Percentiles rank a stretch among this genome's conserved stretches.
These are phyloP conservation scores for Trachops cirrhosus DNA, from an alignment of 2,797 vertebrate species.

Conservation along the genomic window DNA sequence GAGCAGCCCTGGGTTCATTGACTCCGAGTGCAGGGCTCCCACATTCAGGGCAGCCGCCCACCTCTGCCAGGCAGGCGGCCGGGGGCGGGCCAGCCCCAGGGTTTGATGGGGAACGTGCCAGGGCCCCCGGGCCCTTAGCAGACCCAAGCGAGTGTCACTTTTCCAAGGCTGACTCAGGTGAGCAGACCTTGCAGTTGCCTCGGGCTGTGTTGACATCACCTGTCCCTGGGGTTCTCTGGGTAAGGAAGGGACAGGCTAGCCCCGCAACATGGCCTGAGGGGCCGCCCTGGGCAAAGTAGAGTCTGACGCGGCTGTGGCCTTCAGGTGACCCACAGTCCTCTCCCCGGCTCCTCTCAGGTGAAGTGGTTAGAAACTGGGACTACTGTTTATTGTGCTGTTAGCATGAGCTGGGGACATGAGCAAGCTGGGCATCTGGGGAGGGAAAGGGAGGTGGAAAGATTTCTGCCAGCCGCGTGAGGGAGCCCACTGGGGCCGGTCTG, in stretches of 20 bases:
- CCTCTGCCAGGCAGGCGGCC: neutral
- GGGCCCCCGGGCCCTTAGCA: neutral
- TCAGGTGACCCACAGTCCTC: neutral
- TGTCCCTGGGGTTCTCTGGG: neutral
- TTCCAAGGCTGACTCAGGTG: neutral
- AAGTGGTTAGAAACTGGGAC: neutral
- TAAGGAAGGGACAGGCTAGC: neutral
- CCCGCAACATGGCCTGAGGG: neutral
- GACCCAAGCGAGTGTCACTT: neutral
- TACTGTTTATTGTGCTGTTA: neutral
- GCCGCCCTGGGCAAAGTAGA: neutral
- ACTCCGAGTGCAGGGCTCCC: neutral
- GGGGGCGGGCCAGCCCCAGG: neutral
- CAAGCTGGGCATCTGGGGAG: neutral
- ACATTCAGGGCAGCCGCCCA: fast-evolving
- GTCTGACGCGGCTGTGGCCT: neutral
- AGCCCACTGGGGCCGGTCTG: too few species aligned
- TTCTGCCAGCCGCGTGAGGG: neutral
- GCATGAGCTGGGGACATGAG: neutral
- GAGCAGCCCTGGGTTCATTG: neutral
- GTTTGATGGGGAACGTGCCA: neutral
- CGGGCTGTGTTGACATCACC: neutral
- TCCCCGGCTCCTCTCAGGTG: neutral
- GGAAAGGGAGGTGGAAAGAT: neutral
- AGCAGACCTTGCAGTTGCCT: neutral